phyloP scores from a whole-genome alignment of 2,888 invertebrate genomes.

The Hypolimnas misippus region DNA sequence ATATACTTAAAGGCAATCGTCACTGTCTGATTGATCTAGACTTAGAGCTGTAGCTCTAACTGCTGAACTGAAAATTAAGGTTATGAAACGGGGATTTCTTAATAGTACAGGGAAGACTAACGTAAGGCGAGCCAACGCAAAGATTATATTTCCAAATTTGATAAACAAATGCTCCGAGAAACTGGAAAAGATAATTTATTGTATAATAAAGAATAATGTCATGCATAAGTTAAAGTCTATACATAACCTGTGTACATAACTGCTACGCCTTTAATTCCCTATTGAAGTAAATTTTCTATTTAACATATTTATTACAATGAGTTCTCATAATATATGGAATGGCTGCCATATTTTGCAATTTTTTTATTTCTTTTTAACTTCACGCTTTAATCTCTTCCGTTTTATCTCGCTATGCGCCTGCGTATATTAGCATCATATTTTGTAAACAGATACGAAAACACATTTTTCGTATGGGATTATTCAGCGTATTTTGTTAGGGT shows the following conservation, averaged over 20 bases:
- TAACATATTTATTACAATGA: constrained; percentile 11
- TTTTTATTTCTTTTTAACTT: constrained; percentile 10
- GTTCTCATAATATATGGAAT: background rate
- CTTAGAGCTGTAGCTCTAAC: no score
- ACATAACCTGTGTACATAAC: no score
- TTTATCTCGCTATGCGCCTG: constrained; percentile 9
- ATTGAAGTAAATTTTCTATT: constrained; percentile 2
- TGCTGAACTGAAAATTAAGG: no score
- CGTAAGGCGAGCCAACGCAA: no score
- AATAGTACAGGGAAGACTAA: no score
- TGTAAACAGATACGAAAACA: background rate
- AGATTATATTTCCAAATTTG: background rate
- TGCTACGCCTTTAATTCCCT: no score
- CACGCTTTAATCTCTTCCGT: constrained; percentile 6
- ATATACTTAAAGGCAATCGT: no score
- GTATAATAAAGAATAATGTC: background rate
- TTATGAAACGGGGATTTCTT: no score
- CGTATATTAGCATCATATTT: background rate
- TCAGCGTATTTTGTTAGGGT: background rate
- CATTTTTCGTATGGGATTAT: background rate
- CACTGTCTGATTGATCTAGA: no score
- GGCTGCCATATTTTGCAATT: background rate
- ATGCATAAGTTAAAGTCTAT: background rate
- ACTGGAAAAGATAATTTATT: background rate
- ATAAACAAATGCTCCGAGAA: background rate